A percentile compares a stretch with the other conserved stretches of the same genome.
phyloP scores from a whole-genome alignment of 1,140 invertebrate species.

The Drosophila nigromelanica region DNA sequence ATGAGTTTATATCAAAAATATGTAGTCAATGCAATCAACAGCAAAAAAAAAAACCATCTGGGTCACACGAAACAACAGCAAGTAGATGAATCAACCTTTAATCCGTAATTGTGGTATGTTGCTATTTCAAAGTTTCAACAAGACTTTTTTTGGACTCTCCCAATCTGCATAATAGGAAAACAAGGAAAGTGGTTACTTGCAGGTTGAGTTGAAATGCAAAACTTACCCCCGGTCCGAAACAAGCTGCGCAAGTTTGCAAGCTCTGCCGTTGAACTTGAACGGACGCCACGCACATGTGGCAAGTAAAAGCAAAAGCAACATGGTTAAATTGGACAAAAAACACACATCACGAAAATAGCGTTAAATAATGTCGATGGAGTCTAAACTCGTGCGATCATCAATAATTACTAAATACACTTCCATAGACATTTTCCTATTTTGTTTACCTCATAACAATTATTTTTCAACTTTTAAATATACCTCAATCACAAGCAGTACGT shows the following conservation, averaged over 20 bases:
- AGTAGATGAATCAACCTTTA: not conserved
- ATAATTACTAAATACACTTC: not conserved
- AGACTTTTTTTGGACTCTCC: not conserved
- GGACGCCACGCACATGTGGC: constrained; percentile 29
- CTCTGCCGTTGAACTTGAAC: constrained; percentile 63
- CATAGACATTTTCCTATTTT: too few species aligned
- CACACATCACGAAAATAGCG: constrained; percentile 22
- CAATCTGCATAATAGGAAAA: not conserved
- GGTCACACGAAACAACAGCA: constrained; percentile 21
- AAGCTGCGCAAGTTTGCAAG: constrained; percentile 21
- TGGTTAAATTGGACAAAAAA: too few species aligned
- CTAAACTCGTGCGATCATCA: too few species aligned
- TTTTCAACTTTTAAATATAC: too few species aligned
- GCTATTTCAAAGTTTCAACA: constrained; percentile 2
- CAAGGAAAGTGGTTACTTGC: constrained; percentile 22
- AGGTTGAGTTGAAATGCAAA: not conserved
- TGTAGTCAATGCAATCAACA: constrained; percentile 14
- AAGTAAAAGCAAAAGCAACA: constrained; percentile 40
- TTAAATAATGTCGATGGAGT: constrained; percentile 5
- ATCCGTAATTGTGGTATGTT: not conserved
- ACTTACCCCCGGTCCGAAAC: not conserved
- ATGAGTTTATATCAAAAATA: constrained; percentile 23
- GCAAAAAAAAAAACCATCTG: constrained; percentile 14
- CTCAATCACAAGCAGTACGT: too few species aligned
- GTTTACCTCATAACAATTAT: too few species aligned